Evolutionary conservation across 1,140 invertebrate species (phyloP), one percentile per base, ranked within the genome.

Genomic region (Drosophila guanche): DNA sequence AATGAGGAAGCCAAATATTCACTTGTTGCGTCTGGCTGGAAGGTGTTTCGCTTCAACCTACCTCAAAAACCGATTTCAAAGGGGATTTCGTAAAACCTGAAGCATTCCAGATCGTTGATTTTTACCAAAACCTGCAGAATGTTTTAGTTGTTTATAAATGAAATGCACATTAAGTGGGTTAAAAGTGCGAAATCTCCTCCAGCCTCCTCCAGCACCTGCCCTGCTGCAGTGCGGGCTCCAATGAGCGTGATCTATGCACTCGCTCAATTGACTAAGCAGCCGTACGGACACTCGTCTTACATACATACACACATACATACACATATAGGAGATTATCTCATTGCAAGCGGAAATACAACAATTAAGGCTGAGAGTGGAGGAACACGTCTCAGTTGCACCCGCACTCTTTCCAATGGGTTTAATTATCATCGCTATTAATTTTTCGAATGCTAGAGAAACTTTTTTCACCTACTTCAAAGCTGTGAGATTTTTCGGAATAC

Each of bases 271-370:
- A 45, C 65, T 62, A 45, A 50, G 45, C 63, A 50, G 58, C 42
- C 41, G 47, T 54, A 37, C 7, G 37, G 29, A 33, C 27, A 69
- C n/a, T 16, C n/a, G 14, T 53, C 5, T 40, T 40, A 59, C 27
- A 41, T n/a, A 46, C 20, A 48, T 33, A 46, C 16, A 63, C 37
- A 63, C 14, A 56, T 50, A 37, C 25, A 42, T 55, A 50, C 45
- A 54, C 42, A 59, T 69, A 59, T 67, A 65, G 58, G 73, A 71
- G 77, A 86, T 89, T 89, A 89, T 89, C 86, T 85, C 86, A 89
- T 85, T 83, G 75, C 67, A 71, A 70, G 66, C 78, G 78, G 86
- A 90, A 90, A 74, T 81, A 33, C 71, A 69, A 76, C 81, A 90
- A 90, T 83, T 90, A 83, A 90, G 79, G 55, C 71, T 52, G 51